Evolutionary conservation across 2,113 vertebrate species (phyloP).

Genomic region (Megaceryle torquata): DNA sequence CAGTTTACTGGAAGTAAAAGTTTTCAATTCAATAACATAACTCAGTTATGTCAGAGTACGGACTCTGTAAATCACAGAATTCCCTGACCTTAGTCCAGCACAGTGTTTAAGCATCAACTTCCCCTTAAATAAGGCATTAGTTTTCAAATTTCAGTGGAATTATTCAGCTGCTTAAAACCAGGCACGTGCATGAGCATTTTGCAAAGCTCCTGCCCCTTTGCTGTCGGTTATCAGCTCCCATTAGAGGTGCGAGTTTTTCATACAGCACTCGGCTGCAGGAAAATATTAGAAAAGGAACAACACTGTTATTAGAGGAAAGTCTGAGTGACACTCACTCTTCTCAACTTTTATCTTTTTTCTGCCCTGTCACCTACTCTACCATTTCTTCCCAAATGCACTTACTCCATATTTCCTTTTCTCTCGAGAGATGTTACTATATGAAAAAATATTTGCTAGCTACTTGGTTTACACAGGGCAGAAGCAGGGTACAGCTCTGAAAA

Average conservation of each 20-base stretch:
- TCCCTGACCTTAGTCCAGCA: not conserved
- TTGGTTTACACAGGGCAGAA: not conserved
- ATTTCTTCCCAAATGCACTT: not conserved
- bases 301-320: not conserved
- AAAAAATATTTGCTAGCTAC: not conserved
- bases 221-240: not conserved
- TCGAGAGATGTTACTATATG: not conserved
- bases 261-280: not conserved
- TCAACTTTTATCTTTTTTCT: slow-evolving; percentile 6
- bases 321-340: not conserved
- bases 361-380: not conserved
- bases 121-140: not conserved
- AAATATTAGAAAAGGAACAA: not conserved
- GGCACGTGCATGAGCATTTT: rapidly evolving
- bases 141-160: slow-evolving; percentile 11
- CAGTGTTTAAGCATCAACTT: not conserved
- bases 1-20: not conserved
- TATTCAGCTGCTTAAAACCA: slow-evolving; percentile 6
- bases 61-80: not conserved
- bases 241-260: not conserved
- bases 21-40: not conserved
- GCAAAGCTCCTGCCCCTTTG: not conserved
- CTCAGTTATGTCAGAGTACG: not conserved
- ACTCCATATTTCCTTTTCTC: not conserved
- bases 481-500: not conserved